These are phyloP conservation scores for Catocala nupta DNA, from an alignment of 2,888 invertebrate genomes.

Conservation along the genomic window DNA sequence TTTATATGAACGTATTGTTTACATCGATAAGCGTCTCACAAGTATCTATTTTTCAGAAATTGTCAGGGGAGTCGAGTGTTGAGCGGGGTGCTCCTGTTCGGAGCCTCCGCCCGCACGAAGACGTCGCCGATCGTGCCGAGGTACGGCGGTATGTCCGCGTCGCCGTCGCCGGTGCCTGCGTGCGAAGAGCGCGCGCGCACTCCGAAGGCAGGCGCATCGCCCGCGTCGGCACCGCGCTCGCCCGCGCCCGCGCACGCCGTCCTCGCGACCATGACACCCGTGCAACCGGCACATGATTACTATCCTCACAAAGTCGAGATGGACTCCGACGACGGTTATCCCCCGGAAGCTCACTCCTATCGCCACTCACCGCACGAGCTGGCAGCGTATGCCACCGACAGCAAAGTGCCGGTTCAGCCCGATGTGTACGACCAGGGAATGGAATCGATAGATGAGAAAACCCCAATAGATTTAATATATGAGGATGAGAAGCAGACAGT, in stretches of 20 bases:
- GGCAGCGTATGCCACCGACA: slow-evolving; percentile 84
- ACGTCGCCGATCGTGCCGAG: slow-evolving; percentile 68
- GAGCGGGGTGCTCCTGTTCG: slow-evolving; percentile 80
- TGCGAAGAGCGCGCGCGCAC: slow-evolving; percentile 80
- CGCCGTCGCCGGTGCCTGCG: slow-evolving; percentile 73
- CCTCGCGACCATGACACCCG: slow-evolving; percentile 95
- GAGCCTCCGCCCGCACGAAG: slow-evolving; percentile 76
- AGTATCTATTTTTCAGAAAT: slow-evolving; percentile 70
- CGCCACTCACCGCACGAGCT: slow-evolving; percentile 86
- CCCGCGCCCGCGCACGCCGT: slow-evolving; percentile 91
- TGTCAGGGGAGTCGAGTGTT: slow-evolving; percentile 61
- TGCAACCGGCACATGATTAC: slow-evolving; percentile 92
- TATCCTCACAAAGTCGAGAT: slow-evolving; percentile 88
- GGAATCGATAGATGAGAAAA: slow-evolving; percentile 89
- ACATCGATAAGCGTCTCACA: background rate
- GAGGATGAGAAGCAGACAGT: slow-evolving; percentile 95
- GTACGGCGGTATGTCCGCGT: slow-evolving; percentile 81
- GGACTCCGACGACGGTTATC: slow-evolving; percentile 88
- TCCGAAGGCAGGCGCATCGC: slow-evolving; percentile 81
- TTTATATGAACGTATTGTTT: background rate
- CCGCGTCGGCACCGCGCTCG: slow-evolving; percentile 85
- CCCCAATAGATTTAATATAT: slow-evolving; percentile 93
- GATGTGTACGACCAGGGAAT: slow-evolving; percentile 83
- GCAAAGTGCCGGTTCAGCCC: slow-evolving; percentile 87
- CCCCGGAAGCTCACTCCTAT: slow-evolving; percentile 88